phyloP scores from a whole-genome alignment of 2,888 invertebrate genomes.

The Cryptocheilus praepositus region DNA sequence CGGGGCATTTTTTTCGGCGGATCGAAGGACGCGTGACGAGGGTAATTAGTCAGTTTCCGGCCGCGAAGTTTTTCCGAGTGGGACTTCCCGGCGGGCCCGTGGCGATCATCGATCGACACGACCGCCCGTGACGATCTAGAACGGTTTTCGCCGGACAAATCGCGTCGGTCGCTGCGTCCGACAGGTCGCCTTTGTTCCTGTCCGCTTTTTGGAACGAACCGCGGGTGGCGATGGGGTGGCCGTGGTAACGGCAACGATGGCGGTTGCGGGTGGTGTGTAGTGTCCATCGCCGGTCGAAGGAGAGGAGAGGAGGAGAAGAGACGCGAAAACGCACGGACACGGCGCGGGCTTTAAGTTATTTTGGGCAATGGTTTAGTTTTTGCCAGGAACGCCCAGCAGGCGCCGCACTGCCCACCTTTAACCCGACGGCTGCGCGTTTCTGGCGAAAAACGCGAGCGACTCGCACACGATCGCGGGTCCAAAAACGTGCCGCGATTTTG shows the following conservation, averaged over 20 bases:
- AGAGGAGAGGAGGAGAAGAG: not conserved
- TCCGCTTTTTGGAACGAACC: slow-evolving; percentile 37
- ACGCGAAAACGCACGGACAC: slow-evolving; percentile 9
- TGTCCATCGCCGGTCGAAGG: not conserved
- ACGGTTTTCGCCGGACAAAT: slow-evolving; percentile 39
- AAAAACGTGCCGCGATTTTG: too few species aligned
- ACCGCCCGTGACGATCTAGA: slow-evolving; percentile 9
- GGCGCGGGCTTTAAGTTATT: slow-evolving; percentile 33
- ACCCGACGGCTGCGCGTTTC: slow-evolving; percentile 9
- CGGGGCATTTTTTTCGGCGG: not conserved
- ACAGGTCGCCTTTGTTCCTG: slow-evolving; percentile 40
- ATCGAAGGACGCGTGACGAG: slow-evolving; percentile 6
- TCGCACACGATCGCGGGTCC: too few species aligned
- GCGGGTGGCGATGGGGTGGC: too few species aligned
- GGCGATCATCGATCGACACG: slow-evolving; percentile 10
- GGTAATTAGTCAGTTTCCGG: not conserved
- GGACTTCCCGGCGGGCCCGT: not conserved
- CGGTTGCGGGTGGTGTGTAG: slow-evolving; percentile 13
- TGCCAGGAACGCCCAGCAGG: slow-evolving; percentile 18
- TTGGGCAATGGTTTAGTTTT: slow-evolving; percentile 36
- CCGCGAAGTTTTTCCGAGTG: not conserved
- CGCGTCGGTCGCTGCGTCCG: slow-evolving; percentile 33
- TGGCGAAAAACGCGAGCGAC: too few species aligned
- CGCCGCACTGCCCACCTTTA: slow-evolving; percentile 14
- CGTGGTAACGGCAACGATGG: not conserved